Base-by-base conservation (phyloP, 92 coral and sea anemone genomes). In the Porites rus region DNA sequence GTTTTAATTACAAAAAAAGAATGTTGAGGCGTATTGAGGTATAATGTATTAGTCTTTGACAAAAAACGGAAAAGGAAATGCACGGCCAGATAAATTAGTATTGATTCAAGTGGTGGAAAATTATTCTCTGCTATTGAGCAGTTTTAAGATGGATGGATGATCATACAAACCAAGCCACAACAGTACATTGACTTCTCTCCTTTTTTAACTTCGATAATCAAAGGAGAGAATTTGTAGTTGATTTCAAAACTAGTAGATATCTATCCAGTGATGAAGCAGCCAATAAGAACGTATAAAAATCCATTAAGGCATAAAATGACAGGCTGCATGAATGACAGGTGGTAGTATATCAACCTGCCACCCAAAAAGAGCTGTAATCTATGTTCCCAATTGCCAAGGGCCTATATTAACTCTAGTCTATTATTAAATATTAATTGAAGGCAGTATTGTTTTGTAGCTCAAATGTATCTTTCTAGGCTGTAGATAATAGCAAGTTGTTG, bases 361-460 rank as follows among this genome's bases (percentile, higher is more conserved):
- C 80, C 80, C 58, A 65, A 83, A 83, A 83, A 83, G 80, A 73
- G 87, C 87, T 83, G 80, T 73, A 73, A 73, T 74, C 72, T 17
- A 38, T 14, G 72, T n/a, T 72, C 62, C 71, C 86, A 67, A 60
- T 71, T 83, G 87, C 80, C 87, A 83, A 83, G 64, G 87, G 65
- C 87, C 87, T 61, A 83, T 83, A 74, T 83, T 83, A 83, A 83
- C 87, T 83, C 87, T 61, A 12, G 87, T 52, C 66, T 72, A 74
- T 83, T 83, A 83, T 83, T 64, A 83, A 83, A 83, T 83, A 83
- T 83, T 83, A 83, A 83, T 83, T 61, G 87, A 83, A 83, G 24
- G 80, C 87, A 83, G 87, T 83, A 83, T 83, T 83, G 87, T 83
- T 83, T 50, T 74, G 87, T 83, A 83, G 87, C 87, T 73, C 58